phyloP scores from a whole-genome alignment of 1,140 invertebrate species.

The Drosophila novamexicana region DNA sequence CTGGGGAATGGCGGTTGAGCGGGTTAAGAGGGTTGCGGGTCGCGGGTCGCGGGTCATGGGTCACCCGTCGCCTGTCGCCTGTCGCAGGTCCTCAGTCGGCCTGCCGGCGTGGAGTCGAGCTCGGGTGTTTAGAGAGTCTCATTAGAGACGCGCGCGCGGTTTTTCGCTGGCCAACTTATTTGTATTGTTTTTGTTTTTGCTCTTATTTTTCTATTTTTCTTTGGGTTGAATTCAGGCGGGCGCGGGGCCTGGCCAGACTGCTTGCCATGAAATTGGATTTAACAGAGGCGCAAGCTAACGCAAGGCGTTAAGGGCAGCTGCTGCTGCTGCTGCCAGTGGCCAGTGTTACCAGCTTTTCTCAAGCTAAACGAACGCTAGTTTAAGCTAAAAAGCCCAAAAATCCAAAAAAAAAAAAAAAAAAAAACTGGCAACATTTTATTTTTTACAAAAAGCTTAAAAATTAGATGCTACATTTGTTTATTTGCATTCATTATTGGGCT shows the following conservation, averaged over 20 bases:
- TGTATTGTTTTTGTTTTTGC: slow-evolving; percentile 34
- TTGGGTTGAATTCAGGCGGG: no score
- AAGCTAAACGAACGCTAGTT: background rate
- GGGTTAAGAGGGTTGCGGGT: slow-evolving; percentile 33
- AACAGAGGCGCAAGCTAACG: slow-evolving; percentile 2
- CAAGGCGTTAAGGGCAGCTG: slow-evolving; percentile 27
- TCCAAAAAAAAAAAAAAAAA: background rate
- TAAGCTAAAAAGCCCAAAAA: no score
- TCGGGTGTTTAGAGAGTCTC: slow-evolving; percentile 75
- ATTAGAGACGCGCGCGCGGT: slow-evolving; percentile 67
- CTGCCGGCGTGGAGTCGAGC: background rate
- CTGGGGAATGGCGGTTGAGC: slow-evolving; percentile 10
- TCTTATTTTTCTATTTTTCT: slow-evolving; percentile 26
- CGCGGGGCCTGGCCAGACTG: slow-evolving; percentile 13
- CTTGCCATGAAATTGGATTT: slow-evolving; percentile 53
- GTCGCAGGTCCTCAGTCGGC: no score
- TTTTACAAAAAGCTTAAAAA: no score
- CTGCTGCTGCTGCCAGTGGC: background rate
- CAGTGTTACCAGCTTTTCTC: background rate
- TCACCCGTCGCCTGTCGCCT: no score
- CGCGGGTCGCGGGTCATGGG: background rate
- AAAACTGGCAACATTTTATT: background rate
- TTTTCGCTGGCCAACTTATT: slow-evolving; percentile 44
- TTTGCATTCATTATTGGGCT: no score
- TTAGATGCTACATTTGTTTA: no score